phyloP scores from a whole-genome alignment of 2,113 vertebrate genomes.

The Falco punctatus region DNA sequence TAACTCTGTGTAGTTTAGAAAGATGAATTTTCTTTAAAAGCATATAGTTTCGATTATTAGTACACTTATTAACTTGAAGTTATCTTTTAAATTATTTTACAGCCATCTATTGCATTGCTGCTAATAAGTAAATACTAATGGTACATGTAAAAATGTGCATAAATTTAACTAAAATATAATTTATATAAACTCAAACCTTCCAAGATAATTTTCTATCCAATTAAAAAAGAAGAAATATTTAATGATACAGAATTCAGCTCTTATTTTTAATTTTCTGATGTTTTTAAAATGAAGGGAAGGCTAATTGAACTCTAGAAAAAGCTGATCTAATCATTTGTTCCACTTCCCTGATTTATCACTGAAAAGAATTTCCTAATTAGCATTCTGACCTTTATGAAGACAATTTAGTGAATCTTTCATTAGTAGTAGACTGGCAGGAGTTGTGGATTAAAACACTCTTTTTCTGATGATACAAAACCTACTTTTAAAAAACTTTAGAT shows the following conservation, averaged over 20 bases:
- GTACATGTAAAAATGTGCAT: not conserved
- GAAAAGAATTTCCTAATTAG: slow-evolving; percentile 68
- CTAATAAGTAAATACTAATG: not conserved
- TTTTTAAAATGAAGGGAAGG: slow-evolving; percentile 21
- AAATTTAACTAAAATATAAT: not conserved
- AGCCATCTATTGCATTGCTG: not conserved
- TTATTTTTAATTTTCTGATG: not conserved
- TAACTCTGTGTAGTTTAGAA: not conserved
- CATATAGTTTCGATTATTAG: not conserved
- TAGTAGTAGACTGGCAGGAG: slow-evolving; percentile 47
- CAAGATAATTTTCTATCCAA: not conserved
- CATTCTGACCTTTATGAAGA: slow-evolving; percentile 72
- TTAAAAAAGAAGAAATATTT: not conserved
- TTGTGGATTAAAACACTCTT: not conserved
- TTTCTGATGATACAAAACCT: not conserved
- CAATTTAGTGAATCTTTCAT: slow-evolving; percentile 67
- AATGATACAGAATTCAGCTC: not conserved
- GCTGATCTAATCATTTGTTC: slow-evolving; percentile 51
- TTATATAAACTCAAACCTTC: not conserved
- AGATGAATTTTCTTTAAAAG: not conserved
- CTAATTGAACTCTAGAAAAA: slow-evolving; percentile 37
- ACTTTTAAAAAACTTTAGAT: not conserved
- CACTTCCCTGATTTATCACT: slow-evolving; percentile 53
- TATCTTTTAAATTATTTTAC: not conserved
- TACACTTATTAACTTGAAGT: not conserved